Evolutionary conservation across 92 coral and sea anemone genomes (phyloP).

Genomic region (Chrysogorgia sp.): DNA sequence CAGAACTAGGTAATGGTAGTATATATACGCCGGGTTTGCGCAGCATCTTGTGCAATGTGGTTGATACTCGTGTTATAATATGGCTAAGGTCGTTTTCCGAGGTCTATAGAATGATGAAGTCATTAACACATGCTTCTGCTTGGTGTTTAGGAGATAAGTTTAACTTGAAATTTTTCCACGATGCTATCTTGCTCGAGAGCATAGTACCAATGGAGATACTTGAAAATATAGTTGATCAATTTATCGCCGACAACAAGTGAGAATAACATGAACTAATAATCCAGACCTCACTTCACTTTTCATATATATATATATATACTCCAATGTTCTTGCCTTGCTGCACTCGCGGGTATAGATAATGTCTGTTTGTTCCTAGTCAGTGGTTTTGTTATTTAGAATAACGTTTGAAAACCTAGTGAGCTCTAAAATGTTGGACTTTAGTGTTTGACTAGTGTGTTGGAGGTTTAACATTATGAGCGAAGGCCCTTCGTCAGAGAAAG

Average conservation of each 20-base stretch:
- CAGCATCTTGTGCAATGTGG: neutral
- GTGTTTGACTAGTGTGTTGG: no score
- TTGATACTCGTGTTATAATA: neutral
- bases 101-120: neutral
- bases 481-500: no score
- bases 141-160: slow-evolving; percentile 71
- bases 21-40: neutral
- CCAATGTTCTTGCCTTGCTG: neutral
- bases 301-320: neutral
- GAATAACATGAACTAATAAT: neutral
- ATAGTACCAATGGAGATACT: slow-evolving; percentile 79
- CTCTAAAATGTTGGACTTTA: no score
- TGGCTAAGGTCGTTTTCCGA: neutral
- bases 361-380: no score
- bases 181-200: slow-evolving; percentile 80
- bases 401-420: no score
- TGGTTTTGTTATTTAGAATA: no score
- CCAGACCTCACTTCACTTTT: neutral
- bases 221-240: slow-evolving; percentile 78
- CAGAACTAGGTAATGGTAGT: slow-evolving; percentile 74
- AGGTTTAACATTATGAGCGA: no score
- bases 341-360: neutral
- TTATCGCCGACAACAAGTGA: slow-evolving; percentile 45
- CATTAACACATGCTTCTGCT: neutral
- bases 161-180: slow-evolving; percentile 83